A percentile compares a stretch with the other conserved stretches of the same genome.
These are phyloP conservation scores for Alfaro cultratus DNA, from an alignment of 2,797 vertebrate species.

Conservation along the genomic window DNA sequence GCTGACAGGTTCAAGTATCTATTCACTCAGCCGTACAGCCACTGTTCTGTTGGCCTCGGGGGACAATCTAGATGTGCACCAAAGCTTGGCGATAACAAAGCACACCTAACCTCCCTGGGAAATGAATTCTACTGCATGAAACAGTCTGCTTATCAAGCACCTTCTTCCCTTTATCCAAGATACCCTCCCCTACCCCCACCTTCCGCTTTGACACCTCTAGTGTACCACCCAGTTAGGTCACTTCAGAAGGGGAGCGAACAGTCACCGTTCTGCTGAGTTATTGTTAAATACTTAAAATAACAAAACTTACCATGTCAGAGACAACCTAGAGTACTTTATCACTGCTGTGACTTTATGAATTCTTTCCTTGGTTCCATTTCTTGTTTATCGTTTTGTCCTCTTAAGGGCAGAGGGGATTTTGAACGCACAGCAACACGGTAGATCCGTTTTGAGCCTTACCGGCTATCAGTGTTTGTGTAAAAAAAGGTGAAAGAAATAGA, in stretches of 20 bases:
- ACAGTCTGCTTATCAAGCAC: conserved; percentile 75
- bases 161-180: conserved; percentile 32
- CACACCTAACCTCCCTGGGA: conserved; percentile 74
- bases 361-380: conserved; percentile 59
- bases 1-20: conserved; percentile 80
- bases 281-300: conserved; percentile 29
- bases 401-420: conserved; percentile 27
- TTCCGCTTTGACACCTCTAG: conserved; percentile 15
- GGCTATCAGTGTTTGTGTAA: conserved; percentile 10
- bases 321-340: conserved; percentile 22
- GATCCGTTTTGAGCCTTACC: conserved; percentile 23
- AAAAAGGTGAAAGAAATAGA: conserved; percentile 43
- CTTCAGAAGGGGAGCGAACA: neutral
- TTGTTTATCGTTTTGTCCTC: conserved; percentile 31
- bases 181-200: neutral
- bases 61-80: conserved; percentile 81
- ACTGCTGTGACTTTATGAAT: conserved; percentile 23
- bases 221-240: conserved; percentile 29
- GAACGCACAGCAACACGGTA: conserved; percentile 23
- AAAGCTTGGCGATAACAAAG: conserved; percentile 80
- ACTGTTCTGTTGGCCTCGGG: conserved; percentile 73
- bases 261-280: conserved; percentile 23
- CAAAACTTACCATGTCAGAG: conserved; percentile 56
- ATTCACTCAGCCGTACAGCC: conserved; percentile 76
- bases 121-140: conserved; percentile 79